Conservation (phyloP, 2,797 vertebrate genomes). For the Pseudomugil tenellus region DNA sequence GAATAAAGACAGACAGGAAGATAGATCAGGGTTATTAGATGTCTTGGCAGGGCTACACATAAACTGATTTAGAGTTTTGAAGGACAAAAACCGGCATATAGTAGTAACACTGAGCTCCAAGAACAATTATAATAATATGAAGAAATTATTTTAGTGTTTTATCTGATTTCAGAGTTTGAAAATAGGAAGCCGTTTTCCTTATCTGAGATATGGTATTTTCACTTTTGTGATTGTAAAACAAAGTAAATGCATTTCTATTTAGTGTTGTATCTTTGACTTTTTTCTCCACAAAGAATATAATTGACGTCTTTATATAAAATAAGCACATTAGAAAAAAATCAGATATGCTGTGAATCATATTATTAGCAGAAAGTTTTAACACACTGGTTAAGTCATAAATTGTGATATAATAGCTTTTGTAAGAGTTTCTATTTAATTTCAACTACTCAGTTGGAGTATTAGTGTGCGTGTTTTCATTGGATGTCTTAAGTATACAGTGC, state of each 20-base stretch:
- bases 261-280: not conserved
- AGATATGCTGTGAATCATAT: not conserved
- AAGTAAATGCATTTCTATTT: not conserved
- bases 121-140: too few species aligned
- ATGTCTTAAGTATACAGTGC: too few species aligned
- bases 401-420: not conserved
- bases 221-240: not conserved
- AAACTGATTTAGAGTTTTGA: too few species aligned
- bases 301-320: not conserved
- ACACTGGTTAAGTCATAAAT: not conserved
- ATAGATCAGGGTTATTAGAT: not conserved
- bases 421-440: too few species aligned
- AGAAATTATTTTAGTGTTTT: too few species aligned
- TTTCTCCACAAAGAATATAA: not conserved
- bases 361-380: not conserved
- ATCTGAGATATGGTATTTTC: not conserved
- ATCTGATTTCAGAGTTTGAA: not conserved
- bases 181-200: not conserved
- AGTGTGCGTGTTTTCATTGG: too few species aligned
- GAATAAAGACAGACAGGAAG: constrained; percentile 13
- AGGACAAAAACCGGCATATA: too few species aligned
- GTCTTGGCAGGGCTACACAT: not conserved
- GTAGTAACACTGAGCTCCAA: too few species aligned
- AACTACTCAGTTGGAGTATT: too few species aligned
- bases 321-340: not conserved